These are phyloP conservation scores for Sebastolobus altivelis DNA, from an alignment of 2,797 vertebrate genomes.

Conservation along the genomic window DNA sequence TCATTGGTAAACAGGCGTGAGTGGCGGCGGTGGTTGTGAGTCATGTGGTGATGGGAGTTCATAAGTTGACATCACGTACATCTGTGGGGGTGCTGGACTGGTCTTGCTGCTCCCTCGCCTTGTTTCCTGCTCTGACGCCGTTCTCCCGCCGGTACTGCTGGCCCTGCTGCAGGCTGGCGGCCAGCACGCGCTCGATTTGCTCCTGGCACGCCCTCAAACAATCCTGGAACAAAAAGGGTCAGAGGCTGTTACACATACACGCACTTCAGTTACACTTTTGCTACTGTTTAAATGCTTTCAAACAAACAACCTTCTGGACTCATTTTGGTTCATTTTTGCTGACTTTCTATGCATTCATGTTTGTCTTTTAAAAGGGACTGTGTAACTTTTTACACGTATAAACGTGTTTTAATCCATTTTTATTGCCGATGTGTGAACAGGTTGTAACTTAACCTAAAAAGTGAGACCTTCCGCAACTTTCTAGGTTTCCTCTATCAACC, in stretches of 20 bases:
- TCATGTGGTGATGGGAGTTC: slow-evolving; percentile 75
- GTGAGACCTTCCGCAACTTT: too few species aligned
- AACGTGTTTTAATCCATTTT: too few species aligned
- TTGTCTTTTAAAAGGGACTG: not conserved
- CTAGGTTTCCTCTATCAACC: too few species aligned
- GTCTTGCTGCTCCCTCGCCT: slow-evolving; percentile 91
- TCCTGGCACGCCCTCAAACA: slow-evolving; percentile 97
- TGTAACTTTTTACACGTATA: too few species aligned
- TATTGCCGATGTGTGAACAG: too few species aligned
- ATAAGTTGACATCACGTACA: slow-evolving; percentile 95
- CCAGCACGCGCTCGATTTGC: slow-evolving; percentile 94
- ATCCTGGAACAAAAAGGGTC: slow-evolving; percentile 84
- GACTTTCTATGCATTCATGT: not conserved
- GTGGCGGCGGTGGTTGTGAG: slow-evolving; percentile 12
- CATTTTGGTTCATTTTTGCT: not conserved
- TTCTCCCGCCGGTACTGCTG: slow-evolving; percentile 72
- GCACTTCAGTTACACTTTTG: slow-evolving; percentile 14
- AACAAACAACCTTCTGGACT: too few species aligned
- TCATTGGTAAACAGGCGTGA: slow-evolving; percentile 53
- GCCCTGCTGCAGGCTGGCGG: slow-evolving; percentile 87
- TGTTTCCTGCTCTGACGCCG: slow-evolving; percentile 79
- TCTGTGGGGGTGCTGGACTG: slow-evolving; percentile 97
- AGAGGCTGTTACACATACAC: slow-evolving; percentile 24
- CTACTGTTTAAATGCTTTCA: not conserved
- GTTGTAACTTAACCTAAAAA: too few species aligned